Base-by-base conservation (phyloP, 1,140 invertebrate species). In the Riptortus pedestris region DNA sequence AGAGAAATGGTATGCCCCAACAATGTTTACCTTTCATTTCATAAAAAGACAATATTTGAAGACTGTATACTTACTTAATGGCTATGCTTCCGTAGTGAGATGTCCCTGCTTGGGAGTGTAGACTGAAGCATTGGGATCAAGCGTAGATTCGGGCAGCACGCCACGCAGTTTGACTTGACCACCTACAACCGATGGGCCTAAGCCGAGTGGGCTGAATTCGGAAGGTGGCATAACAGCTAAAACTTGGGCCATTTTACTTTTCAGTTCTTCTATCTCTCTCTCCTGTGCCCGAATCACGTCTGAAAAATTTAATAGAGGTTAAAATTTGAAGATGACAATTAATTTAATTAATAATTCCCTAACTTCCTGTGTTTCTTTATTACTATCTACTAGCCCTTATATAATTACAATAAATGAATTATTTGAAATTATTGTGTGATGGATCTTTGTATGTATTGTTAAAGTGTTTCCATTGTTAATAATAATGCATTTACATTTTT, bases 51-150 rank as follows among this genome's bases (percentile, higher is more conserved):
- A n/a, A n/a, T n/a, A n/a, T n/a, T n/a, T n/a, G n/a, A n/a, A n/a
- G n/a, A n/a, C n/a, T n/a, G n/a, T 14, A 38, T 4, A 55, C 51
- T 55, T 14, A 55, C 51, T 55, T 24, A 55, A n/a, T n/a, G 22
- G 51, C 52, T 62, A 66, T 62, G 65, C 65, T 47, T 66, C 65
- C 20, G 65, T 57, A 5, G 62, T 63, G 28, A 66, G 62, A 28
- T 63, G 65, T 9, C 61, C 43, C 38, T 57, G 62, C 74, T 92
- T 90, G 57, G 91, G 91, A 62, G 90, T 94, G 76, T 94, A 95
- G 66, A 88, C 90, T 65, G 87, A 86, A 63, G 92, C 92, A 77
- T 94, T 93, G 51, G 92, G 92, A 79, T 94, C 91, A 64, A 94
- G 80, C 67, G 83, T 87, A 16, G 88, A 90, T 29, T 51, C 62